Conservation (phyloP, 23 tunicate species). For the Clavelina lepadiformis region DNA sequence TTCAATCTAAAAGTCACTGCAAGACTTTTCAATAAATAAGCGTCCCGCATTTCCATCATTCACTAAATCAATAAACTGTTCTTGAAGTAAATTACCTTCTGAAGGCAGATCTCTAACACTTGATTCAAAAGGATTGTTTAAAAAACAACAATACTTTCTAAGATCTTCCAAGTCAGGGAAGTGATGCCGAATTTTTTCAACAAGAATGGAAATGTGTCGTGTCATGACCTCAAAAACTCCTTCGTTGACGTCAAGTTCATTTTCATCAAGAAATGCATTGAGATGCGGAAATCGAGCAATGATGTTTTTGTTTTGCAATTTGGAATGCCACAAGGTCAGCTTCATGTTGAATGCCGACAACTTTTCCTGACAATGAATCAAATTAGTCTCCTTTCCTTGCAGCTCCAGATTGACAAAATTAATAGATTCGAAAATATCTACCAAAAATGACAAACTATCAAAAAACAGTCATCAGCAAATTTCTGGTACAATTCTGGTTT, state of each 20-base stretch:
- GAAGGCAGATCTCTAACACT: constrained; percentile 26
- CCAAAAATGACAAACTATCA: constrained; percentile 44
- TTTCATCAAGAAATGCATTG: constrained; percentile 42
- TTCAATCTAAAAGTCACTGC: constrained; percentile 25
- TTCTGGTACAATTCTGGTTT: constrained; percentile 41
- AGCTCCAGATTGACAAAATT: constrained; percentile 42
- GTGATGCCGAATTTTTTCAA: constrained; percentile 34
- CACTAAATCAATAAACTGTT: constrained; percentile 44
- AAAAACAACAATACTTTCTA: constrained; percentile 7
- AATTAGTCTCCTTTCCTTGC: constrained; percentile 34
- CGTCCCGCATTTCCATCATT: constrained; percentile 29
- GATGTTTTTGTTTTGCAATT: constrained; percentile 21
- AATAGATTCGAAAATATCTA: constrained; percentile 54
- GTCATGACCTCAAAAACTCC: constrained; percentile 29
- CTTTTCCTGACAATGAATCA: constrained; percentile 46
- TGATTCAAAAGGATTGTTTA: constrained; percentile 22
- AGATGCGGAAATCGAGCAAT: constrained; percentile 19
- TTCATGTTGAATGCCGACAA: constrained; percentile 39
- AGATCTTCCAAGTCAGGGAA: constrained; percentile 29
- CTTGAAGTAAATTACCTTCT: constrained; percentile 19
- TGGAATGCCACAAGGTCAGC: constrained; percentile 33
- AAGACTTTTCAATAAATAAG: constrained; percentile 19
- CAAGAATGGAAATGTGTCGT: constrained; percentile 34
- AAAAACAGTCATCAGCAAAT: constrained; percentile 40
- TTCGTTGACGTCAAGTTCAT: constrained; percentile 35